Conservation (phyloP, 2,113 vertebrate species). For the Pterocles burchelli region DNA sequence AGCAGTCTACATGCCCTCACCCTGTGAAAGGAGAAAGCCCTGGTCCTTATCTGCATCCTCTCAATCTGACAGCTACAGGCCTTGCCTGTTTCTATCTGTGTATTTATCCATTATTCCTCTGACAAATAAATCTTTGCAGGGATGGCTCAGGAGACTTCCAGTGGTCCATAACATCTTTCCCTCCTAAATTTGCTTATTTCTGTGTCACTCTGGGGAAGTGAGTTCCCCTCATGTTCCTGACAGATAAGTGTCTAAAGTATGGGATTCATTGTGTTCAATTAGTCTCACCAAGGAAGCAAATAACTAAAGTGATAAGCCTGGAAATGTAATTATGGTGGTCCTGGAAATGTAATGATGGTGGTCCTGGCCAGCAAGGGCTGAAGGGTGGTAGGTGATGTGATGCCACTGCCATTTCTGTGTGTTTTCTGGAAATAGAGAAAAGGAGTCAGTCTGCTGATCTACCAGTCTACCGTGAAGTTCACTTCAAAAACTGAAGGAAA, state of each 20-base stretch:
- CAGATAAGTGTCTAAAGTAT: background rate
- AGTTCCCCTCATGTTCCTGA: background rate
- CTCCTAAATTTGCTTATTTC: background rate
- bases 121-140: background rate
- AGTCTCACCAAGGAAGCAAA: background rate
- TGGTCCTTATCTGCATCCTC: background rate
- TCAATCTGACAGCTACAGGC: background rate
- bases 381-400: background rate
- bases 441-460: background rate
- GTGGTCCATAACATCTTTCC: background rate
- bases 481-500: background rate
- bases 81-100: background rate
- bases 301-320: background rate
- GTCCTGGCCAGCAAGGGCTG: background rate
- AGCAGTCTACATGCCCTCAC: background rate
- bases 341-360: background rate
- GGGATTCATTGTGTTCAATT: background rate
- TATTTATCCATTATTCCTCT: background rate
- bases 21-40: background rate
- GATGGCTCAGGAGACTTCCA: background rate
- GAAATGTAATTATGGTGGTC: background rate
- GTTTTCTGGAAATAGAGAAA: background rate
- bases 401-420: background rate
- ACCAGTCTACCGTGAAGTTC: background rate
- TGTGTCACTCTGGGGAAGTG: background rate